Base-by-base conservation (phyloP, 2,888 invertebrate genomes). In the Lampropteryx suffumata region DNA sequence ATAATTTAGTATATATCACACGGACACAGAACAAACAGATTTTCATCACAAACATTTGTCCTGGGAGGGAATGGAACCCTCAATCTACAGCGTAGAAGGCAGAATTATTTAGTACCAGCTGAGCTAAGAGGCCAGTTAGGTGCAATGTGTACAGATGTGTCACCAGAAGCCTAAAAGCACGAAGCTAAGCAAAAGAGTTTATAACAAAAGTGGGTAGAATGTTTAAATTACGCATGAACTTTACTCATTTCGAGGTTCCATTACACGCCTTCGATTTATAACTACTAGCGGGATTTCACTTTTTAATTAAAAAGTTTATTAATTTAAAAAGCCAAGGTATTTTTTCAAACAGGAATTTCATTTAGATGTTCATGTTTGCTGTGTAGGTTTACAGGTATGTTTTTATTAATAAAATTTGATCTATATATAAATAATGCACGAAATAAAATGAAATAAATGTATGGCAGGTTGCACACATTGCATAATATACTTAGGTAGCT, bases 141-240 rank as follows among this genome's bases (percentile, higher is more conserved):
- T n/a, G n/a, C 5, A 21, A 28, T 28, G n/a, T 28, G n/a, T 9
- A 28, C 28, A 28, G 28, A 28, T 17, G 2, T 28, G 10, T n/a
- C 28, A 28, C 27, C 32, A 39, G 32, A 36, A 26, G 12, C 8
- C 13, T 44, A 28, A 44, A 17, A 35, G 41, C 32, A 41, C 24
- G 30, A 42, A 42, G 17, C 36, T 30, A 13, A 50, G 34, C 30
- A 26, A 12, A 41, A 37, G 53, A 50, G 55, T 50, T 55, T 34
- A 46, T 46, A 42, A 30, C 32, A 14, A 45, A 51, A 37, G 39
- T 46, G 35, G 47, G 55, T 42, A 37, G 47, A 50, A 43, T 54
- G 53, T 64, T 63, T 56, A 50, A 62, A 59, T 67, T 49, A 55
- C 54, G 21, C 36, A 9, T 27, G 30, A 69, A 70, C 62, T 69